phyloP scores from a whole-genome alignment of 2,113 vertebrate species.

The Donacobius atricapilla region DNA sequence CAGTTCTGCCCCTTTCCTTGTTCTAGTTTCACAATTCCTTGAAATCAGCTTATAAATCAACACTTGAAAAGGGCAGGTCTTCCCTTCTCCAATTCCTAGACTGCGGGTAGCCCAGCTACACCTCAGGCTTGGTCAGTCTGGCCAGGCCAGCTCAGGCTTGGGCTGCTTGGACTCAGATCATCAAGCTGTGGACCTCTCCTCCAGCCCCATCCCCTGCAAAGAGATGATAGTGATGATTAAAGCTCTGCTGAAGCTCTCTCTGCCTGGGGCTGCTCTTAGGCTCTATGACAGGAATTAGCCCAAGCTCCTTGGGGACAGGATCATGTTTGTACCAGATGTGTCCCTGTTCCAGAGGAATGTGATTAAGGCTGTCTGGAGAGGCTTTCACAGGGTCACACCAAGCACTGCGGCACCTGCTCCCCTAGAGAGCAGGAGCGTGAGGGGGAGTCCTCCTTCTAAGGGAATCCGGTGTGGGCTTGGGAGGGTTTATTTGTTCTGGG shows the following conservation, averaged over 20 bases:
- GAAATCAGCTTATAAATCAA: neutral
- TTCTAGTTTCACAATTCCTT: neutral
- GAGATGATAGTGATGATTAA: neutral
- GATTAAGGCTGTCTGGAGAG: slow-evolving; percentile 23
- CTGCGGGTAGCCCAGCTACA: accelerated
- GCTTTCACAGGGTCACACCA: neutral
- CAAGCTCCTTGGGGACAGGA: slow-evolving; percentile 32
- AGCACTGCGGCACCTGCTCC: slow-evolving; percentile 19
- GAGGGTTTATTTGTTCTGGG: neutral
- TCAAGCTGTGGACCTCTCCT: neutral
- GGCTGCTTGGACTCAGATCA: neutral
- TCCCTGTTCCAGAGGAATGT: slow-evolving; percentile 57
- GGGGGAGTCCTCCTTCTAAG: neutral
- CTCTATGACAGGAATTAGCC: neutral
- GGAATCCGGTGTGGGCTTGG: accelerated
- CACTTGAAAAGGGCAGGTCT: neutral
- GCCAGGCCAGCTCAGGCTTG: neutral
- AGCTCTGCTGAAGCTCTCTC: accelerated
- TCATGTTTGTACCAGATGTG: slow-evolving; percentile 59
- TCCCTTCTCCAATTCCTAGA: neutral
- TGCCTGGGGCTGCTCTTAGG: neutral
- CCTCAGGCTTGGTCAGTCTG: neutral
- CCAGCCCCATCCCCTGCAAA: neutral
- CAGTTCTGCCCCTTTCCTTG: neutral
- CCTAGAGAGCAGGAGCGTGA: neutral